Percentiles rank a stretch among this genome's conserved stretches.
phyloP scores from a whole-genome alignment of 2,113 vertebrate genomes.

The Pseudorectes ferrugineus region DNA sequence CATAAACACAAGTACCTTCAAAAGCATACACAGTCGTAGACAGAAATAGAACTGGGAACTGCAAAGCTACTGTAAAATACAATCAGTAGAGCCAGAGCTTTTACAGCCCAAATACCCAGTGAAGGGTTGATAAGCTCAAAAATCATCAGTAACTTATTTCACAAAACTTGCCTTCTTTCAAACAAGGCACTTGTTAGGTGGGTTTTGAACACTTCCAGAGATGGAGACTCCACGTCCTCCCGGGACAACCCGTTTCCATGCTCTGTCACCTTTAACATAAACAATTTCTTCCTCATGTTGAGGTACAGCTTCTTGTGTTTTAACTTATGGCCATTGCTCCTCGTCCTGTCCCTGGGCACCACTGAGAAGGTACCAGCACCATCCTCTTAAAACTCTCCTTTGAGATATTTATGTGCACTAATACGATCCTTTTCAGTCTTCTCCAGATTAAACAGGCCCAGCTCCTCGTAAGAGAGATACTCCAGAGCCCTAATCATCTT shows the following conservation, averaged over 20 bases:
- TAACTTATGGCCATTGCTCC: neutral
- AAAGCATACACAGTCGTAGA: rapidly evolving
- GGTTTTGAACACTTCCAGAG: neutral
- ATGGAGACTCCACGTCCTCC: rapidly evolving
- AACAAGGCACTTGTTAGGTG: neutral
- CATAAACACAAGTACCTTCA: neutral
- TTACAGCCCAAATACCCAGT: neutral
- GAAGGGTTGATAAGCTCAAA: neutral
- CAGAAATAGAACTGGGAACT: neutral
- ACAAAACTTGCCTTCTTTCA: neutral
- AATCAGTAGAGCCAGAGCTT: neutral
- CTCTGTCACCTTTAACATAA: neutral
- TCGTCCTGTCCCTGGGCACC: neutral
- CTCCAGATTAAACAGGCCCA: neutral
- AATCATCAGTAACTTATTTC: neutral
- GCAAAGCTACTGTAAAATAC: neutral
- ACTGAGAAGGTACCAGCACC: neutral
- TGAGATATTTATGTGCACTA: neutral
- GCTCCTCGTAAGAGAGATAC: neutral
- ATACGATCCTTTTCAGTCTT: neutral
- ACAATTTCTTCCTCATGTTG: neutral
- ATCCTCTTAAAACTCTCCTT: neutral
- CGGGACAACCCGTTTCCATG: neutral
- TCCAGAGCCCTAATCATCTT: neutral
- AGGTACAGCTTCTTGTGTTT: neutral